Evolutionary conservation across 2,888 invertebrate species (phyloP).

Genomic region (Dynastes maya): DNA sequence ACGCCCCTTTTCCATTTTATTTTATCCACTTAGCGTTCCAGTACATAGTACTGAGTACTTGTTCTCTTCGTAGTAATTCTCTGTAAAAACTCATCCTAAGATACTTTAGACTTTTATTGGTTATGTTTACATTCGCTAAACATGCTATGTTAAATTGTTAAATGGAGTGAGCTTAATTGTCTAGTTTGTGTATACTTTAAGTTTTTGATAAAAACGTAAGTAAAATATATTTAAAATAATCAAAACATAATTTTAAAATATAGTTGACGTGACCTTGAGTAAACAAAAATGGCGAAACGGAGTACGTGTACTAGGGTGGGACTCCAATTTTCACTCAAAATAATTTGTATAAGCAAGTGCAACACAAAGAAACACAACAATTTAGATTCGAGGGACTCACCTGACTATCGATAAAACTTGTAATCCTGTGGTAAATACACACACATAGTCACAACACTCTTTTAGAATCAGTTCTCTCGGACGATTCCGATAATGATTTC

Average conservation of each 20-base stretch:
- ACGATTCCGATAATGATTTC: constrained; percentile 53
- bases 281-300: constrained; percentile 54
- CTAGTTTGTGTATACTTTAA: constrained; percentile 18
- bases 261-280: constrained; percentile 65
- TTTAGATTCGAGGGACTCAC: constrained; percentile 61
- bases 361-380: constrained; percentile 48
- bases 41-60: constrained; percentile 69
- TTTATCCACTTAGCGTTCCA: constrained; percentile 62
- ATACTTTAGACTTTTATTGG: constrained; percentile 59
- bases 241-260: constrained; percentile 42
- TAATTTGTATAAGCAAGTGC: constrained; percentile 38
- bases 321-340: constrained; percentile 47
- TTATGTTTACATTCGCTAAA: constrained; percentile 64
- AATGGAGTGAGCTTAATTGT: constrained; percentile 33
- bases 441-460: constrained; percentile 57
- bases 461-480: constrained; percentile 53
- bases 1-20: constrained; percentile 70
- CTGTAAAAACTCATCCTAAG: constrained; percentile 65
- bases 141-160: constrained; percentile 56
- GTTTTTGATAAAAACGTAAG: constrained; percentile 12
- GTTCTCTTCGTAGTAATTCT: constrained; percentile 62
- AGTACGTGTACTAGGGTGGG: constrained; percentile 53
- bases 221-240: constrained; percentile 19
- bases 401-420: constrained; percentile 55
- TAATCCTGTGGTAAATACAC: constrained; percentile 56